Base-by-base conservation (phyloP, 2,888 invertebrate species). In the Andricus curvator region DNA sequence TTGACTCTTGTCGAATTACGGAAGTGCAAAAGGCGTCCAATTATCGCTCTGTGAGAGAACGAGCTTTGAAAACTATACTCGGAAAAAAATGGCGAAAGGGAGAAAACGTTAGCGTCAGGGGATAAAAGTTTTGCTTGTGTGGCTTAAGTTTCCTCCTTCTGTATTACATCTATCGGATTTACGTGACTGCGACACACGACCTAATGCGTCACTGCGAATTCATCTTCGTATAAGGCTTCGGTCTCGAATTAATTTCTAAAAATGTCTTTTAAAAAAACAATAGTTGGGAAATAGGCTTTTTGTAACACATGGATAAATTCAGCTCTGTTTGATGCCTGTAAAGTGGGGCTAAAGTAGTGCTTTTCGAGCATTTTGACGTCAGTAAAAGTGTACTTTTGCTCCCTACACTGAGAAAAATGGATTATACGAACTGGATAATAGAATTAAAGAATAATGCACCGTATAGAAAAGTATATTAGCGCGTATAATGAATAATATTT, bases 1-100 rank as follows among this genome's bases (percentile, higher is more conserved):
- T 67, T 67, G 44, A 44, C 67, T 44, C 44, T 67, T 44, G 22
- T 44, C 44, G 25, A n/a, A 67, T 67, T 67, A 44, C 68, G 68
- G 44, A 68, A 48, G 68, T n/a, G 65, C 44, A 41, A 22, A 44
- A 68, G 25, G 68, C 44, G 25, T 67, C 41, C 67, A 67, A 44
- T 67, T 67, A 67, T 67, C 20, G 13, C 67, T 67, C 22, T 37
- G n/a, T 13, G 20, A 25, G 68, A 44, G 25, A 68, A 68, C 44
- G 22, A 67, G 25, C 67, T 67, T 67, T 67, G 67, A 44, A 67
- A 67, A 67, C 44, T 48, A 68, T 68, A 68, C 44, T 48, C 44
- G 44, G 22, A 68, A 68, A 56, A 68, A 68, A 68, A n/a, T 44
- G 44, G 22, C 41, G 25, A 68, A 68, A 68, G 15, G 25, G 20